These are phyloP conservation scores for Sycon ciliatum DNA, from an alignment of 37 sponge, comb jelly and placozoan species.

Conservation along the genomic window DNA sequence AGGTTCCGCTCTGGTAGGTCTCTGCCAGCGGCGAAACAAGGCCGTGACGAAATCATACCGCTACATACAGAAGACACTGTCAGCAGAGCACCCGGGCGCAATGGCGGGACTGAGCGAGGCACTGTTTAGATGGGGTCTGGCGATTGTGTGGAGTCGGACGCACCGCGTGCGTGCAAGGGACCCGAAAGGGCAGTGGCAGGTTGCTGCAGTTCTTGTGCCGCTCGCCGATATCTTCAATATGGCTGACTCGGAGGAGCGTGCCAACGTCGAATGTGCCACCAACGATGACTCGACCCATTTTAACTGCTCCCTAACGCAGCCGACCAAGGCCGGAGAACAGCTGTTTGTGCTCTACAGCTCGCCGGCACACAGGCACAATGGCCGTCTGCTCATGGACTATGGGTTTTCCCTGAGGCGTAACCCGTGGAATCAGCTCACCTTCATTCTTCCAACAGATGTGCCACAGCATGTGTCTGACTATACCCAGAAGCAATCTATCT, in stretches of 20 bases:
- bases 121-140: slow-evolving; percentile 5
- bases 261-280: slow-evolving; percentile 19
- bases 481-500: no score
- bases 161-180: background rate
- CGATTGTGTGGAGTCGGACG: slow-evolving; percentile 5
- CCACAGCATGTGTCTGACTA: no score
- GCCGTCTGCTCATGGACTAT: slow-evolving; percentile 32
- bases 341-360: slow-evolving; percentile 20
- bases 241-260: slow-evolving; percentile 11
- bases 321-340: no score
- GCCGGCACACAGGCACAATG: slow-evolving; percentile 20
- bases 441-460: no score
- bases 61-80: no score
- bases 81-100: no score
- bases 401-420: slow-evolving; percentile 19
- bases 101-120: no score
- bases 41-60: no score
- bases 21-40: no score
- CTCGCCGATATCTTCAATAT: slow-evolving; percentile 33
- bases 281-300: slow-evolving; percentile 33
- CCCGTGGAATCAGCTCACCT: no score
- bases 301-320: slow-evolving; percentile 25
- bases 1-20: no score
- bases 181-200: background rate
- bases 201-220: slow-evolving; percentile 26